phyloP scores from a whole-genome alignment of 2,797 vertebrate species.

The Channallabes apus region DNA sequence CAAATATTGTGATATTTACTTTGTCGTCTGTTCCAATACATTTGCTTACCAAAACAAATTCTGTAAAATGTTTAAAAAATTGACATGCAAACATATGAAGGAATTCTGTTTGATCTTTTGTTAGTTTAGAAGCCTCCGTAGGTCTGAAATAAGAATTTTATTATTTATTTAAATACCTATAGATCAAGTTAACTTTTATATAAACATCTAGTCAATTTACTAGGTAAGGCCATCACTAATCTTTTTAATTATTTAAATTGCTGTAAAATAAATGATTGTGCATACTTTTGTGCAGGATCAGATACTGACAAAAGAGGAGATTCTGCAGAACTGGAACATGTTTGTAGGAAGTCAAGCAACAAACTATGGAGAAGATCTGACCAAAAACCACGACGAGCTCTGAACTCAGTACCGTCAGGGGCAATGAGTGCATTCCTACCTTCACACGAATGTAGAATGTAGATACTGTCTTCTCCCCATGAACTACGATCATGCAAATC shows the following conservation, averaged over 20 bases:
- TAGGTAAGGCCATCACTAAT: background rate
- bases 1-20: no score
- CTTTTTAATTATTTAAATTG: background rate
- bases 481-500: background rate
- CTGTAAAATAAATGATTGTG: background rate
- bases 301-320: constrained; percentile 89
- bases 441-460: background rate
- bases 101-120: no score
- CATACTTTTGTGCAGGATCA: constrained; percentile 79
- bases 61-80: no score
- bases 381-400: constrained; percentile 91
- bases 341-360: constrained; percentile 98
- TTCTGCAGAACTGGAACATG: constrained; percentile 99
- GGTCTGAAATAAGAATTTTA: no score
- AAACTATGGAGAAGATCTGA: constrained; percentile 97
- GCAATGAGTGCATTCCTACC: background rate
- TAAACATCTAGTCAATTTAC: no score
- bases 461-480: background rate
- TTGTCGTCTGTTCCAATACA: no score
- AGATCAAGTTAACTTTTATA: no score
- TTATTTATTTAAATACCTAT: no score
- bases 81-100: no score
- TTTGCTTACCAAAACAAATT: no score
- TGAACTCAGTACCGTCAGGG: constrained; percentile 67
- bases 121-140: no score